Evolutionary conservation across 2,797 vertebrate genomes (phyloP).

Genomic region (Rallus crepitans): DNA sequence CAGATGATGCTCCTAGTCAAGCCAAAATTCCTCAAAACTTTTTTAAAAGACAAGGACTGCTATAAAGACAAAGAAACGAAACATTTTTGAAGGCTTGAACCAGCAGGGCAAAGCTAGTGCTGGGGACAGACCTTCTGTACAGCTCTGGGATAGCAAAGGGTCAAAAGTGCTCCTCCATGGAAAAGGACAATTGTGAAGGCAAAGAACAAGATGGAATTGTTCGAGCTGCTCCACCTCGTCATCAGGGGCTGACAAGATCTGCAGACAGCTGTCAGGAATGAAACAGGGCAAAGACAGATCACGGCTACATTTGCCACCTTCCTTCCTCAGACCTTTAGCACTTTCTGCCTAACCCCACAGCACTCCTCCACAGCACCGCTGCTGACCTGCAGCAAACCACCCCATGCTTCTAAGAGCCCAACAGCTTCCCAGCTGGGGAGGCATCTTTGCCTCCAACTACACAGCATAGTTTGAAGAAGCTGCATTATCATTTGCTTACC

Average conservation of each 20-base stretch:
- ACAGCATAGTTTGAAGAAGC: background rate
- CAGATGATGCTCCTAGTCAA: background rate
- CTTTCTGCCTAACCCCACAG: background rate
- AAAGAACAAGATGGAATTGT: conserved; percentile 26
- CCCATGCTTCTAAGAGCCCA: background rate
- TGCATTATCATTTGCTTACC: background rate
- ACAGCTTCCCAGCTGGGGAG: background rate
- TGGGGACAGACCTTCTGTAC: background rate
- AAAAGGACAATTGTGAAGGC: background rate
- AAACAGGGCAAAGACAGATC: background rate
- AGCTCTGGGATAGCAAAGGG: background rate
- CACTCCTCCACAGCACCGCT: background rate
- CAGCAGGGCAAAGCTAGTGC: background rate
- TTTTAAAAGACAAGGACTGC: background rate
- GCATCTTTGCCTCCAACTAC: background rate
- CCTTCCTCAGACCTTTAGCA: background rate
- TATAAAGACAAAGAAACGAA: background rate
- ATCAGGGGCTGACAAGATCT: background rate
- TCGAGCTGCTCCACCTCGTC: background rate
- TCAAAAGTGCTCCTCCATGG: background rate
- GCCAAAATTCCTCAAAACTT: background rate
- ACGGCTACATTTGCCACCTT: background rate
- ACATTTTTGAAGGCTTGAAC: background rate
- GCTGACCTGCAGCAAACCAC: background rate
- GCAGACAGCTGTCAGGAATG: conserved; percentile 5